Evolutionary conservation across 2,888 invertebrate genomes (phyloP), one percentile per base, ranked within the genome.

Genomic region (Nebria salina): DNA sequence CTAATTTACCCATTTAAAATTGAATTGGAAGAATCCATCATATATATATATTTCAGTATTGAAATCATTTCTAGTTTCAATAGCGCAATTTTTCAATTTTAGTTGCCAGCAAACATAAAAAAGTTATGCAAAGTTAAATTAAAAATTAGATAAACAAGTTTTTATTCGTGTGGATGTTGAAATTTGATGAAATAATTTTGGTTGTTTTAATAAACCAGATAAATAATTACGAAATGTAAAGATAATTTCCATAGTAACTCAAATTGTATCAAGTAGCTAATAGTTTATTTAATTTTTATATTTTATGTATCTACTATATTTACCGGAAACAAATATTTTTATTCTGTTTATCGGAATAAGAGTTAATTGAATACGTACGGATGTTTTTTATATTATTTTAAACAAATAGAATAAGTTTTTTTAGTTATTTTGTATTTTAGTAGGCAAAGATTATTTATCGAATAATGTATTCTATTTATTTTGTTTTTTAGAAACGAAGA

Each of bases 1-100:
- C 90, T 83, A 92, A 91, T 83, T 90, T 92, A 84, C 92, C 92
- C 0, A 90, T 91, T 84, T 92, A 85, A 70, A 13, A 15, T 25
- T 25, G 4, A 2, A 66, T 66, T 15, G 65, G 15, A 65, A 34
- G 34, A 34, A 34, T 34, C 2, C 2, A 34, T 1, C 34, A 34
- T 5, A 4, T 34, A 34, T 5, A 4, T 34, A 34, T 34, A 7
- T 11, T 54, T 54, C 54, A 54, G 54, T 54, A 54, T 54, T 54
- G 54, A 54, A 54, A 54, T 54, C 8, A 2, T 0, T 54, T 54
- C 54, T 34, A 34, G 34, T 34, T 34, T 34, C 34, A 34, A 34
- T 34, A 34, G 34, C 34, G 34, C 34, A 2, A 34, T 34, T 34
- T 34, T 34, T 34, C 2, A 5, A 34, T 34, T 34, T 34, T 34